Percentiles rank a stretch among this genome's conserved stretches.
Evolutionary conservation across 2,888 invertebrate species (phyloP).

Genomic region (Nephrotoma appendiculata): DNA sequence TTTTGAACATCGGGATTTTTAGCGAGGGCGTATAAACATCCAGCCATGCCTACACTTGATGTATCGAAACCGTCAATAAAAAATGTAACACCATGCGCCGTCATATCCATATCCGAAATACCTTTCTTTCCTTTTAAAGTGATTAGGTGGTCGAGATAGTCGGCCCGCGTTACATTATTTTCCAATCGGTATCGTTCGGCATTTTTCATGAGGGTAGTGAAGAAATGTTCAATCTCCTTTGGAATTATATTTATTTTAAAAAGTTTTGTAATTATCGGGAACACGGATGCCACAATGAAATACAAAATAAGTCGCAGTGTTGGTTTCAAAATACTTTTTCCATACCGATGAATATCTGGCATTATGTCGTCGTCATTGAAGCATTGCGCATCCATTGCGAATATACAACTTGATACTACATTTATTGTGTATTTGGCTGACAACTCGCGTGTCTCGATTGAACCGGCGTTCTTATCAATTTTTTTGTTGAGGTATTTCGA

Average conservation of each 20-base stretch:
- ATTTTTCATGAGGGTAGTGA: slow-evolving; percentile 19
- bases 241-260: slow-evolving; percentile 12
- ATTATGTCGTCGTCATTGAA: slow-evolving; percentile 20
- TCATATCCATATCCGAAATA: slow-evolving; percentile 16
- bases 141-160: slow-evolving; percentile 26
- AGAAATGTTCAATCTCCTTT: slow-evolving; percentile 42
- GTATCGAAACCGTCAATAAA: slow-evolving; percentile 28
- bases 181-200: slow-evolving; percentile 20
- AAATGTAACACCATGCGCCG: slow-evolving; percentile 26
- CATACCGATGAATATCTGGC: slow-evolving; percentile 21
- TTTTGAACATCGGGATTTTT: slow-evolving; percentile 19
- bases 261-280: slow-evolving; percentile 19
- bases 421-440: slow-evolving; percentile 30
- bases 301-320: slow-evolving; percentile 15
- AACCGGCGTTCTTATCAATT: slow-evolving; percentile 20
- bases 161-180: slow-evolving; percentile 19
- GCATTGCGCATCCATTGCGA: slow-evolving; percentile 31
- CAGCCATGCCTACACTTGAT: slow-evolving; percentile 20
- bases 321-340: slow-evolving; percentile 22
- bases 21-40: slow-evolving; percentile 22
- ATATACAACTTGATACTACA: slow-evolving; percentile 32
- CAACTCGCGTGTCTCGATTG: slow-evolving; percentile 32
- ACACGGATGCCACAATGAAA: slow-evolving; percentile 16
- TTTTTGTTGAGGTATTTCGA: slow-evolving; percentile 27
- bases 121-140: slow-evolving; percentile 22